Evolutionary conservation across 2,113 vertebrate species (phyloP), one percentile per base, ranked within the genome.

Genomic region (Eidolon helvum): DNA sequence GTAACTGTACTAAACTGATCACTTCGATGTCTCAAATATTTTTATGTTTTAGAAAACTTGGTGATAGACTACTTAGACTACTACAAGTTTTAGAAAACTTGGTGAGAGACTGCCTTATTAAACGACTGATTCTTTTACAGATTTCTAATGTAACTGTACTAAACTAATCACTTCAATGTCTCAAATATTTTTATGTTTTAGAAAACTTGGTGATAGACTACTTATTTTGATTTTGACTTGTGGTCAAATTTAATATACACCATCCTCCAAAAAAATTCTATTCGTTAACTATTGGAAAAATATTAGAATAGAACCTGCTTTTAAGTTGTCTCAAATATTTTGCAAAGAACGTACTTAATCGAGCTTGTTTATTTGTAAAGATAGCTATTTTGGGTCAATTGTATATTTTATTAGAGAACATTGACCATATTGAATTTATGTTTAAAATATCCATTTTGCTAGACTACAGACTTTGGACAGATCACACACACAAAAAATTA

Each of bases 401-500:
- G 10, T 53, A 53, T 30, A n/a, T 79, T 93, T 94, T 85, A 57
- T 80, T 72, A 61, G 78, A 59, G 4, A 90, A 75, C 8, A 80
- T 33, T 69, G 26, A 14, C 10, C 2, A 74, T 48, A 69, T 28
- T 82, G 10, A 79, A 69, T 86, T 77, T 69, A 45, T 61, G 71
- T 87, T 75, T 82, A 24, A 96, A 98, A 92, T 89, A 88, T 2
- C 1, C 14, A 43, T 80, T 83, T 94, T n/a, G 50, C 21, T 40
- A 55, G 30, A 55, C 15, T 83, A 3, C 14, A 88, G 94, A 79
- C 35, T 92, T 10, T 77, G 21, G 35, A n/a, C 94, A 92, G 14
- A 24, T 90, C 61, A 91, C 8, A 91, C 61, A 91, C 8, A 91
- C 80, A 98, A 98, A 63, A 91, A 96, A 91, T 74, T 11, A 80